Percentiles rank a stretch among this genome's conserved stretches.
phyloP scores from a whole-genome alignment of 1,140 invertebrate genomes.

The Coptotermes formosanus region DNA sequence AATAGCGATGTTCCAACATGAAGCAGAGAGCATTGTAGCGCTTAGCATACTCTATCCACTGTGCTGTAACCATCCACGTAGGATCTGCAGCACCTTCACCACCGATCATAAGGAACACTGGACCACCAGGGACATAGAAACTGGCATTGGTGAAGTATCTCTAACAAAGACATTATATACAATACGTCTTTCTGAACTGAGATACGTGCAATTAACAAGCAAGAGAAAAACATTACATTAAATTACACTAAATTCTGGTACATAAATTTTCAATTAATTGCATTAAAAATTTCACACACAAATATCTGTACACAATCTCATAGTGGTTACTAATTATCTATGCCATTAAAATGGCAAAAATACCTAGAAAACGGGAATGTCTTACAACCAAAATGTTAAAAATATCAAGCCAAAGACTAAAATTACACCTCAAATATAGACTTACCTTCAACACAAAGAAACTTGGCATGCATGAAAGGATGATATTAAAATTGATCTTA shows the following conservation, averaged over 20 bases:
- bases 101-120: conserved; percentile 87
- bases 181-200: background rate
- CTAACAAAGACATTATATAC: conserved; percentile 46
- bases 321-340: no score
- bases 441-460: no score
- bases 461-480: no score
- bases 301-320: no score
- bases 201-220: background rate
- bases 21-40: conserved; percentile 79
- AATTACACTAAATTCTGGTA: background rate
- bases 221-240: background rate
- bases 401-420: no score
- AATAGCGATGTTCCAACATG: conserved; percentile 88
- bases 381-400: no score
- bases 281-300: no score
- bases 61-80: conserved; percentile 80
- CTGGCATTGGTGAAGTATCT: conserved; percentile 76
- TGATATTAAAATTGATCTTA: background rate
- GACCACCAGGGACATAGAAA: conserved; percentile 70
- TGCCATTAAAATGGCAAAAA: no score
- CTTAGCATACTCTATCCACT: conserved; percentile 80
- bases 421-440: background rate
- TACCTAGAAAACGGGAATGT: no score
- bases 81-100: conserved; percentile 69
- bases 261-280: background rate